Evolutionary conservation across 2,888 invertebrate species (phyloP), one percentile per base, ranked within the genome.

Genomic region (Nomada ruficornis): DNA sequence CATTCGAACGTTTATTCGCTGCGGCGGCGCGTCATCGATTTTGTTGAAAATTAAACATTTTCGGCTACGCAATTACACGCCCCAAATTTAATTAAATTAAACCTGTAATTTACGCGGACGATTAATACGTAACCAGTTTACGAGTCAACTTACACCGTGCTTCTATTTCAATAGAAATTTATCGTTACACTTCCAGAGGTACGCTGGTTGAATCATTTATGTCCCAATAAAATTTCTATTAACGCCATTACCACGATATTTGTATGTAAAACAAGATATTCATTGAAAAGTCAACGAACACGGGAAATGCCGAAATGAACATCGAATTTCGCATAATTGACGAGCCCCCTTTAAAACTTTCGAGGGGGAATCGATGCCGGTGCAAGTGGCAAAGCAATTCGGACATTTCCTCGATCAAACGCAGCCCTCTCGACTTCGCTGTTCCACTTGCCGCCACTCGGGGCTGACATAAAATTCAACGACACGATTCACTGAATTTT

Each of bases 381-480:
- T 10, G 36, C 47, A 26, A 55, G 23, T 15, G 62, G 26, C 18
- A 57, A 55, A 63, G 50, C 65, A 42, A 47, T 71, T 60, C 18
- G 59, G 60, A n/a, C 36, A 60, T 69, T 47, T 71, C 63, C 67
- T 18, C 65, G 59, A 74, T 69, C 20, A 55, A 57, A 60, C 64
- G 76, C 52, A 62, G 70, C 62, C 64, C 63, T 42, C 70, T 77
- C 59, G 57, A 59, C 63, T 2, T 54, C 57, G 72, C 42, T 68
- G 62, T 81, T 64, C 65, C 82, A 60, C 72, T 73, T 78, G 57
- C 69, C 60, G 68, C 74, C 64, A 54, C 69, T 67, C 13, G 36
- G 29, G 60, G 54, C 29, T 72, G 60, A 64, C 77, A 67, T 84
- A 82, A 82, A 86, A 85, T 77, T 77, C 82, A 78, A 79, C 83